Evolutionary conservation across 2,888 invertebrate species (phyloP), one percentile per base, ranked within the genome.

Genomic region (Bugulina stolonifera): DNA sequence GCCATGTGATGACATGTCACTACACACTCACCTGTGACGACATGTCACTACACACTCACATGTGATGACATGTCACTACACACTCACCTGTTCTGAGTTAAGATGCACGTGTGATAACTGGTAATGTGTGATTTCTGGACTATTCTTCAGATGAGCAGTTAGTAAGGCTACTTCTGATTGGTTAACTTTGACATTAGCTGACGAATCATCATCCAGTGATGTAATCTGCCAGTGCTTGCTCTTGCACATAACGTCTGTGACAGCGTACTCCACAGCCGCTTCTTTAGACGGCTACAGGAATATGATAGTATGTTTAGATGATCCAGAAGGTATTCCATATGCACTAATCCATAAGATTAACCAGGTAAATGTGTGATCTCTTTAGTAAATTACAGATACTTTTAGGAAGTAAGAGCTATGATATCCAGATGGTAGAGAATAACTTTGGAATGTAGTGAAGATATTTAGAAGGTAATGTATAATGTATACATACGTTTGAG

Each of bases 121-220:
- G 2, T 64, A n/a, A 14, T 2, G 25, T 14, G 25, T 27, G 5
- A 2, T n/a, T 5, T 34, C 64, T 2, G 25, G 14, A 29, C 10
- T 27, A 5, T 32, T 27, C 32, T 32, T 14, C 10, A 64, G 64
- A 3, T 25, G 32, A 32, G 32, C 64, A 27, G 5, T 64, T 1
- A 64, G 64, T 27, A 64, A 32, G 5, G 64, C 64, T 10, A 64
- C 64, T 34, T 64, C 64, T 64, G 64, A 64, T 64, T 64, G 64
- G 34, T 64, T 64, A 5, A 64, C 64, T 64, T 32, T 27, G 32
- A 64, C 64, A 64, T 64, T 64, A 32, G 27, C 2, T 32, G 64
- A 32, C 5, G 18, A 14, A 27, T 64, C 29, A 64, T 27, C 3
- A 32, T 3, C 32, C 29, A 64, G 64, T 27, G 64, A 25, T 3